Evolutionary conservation across 2,113 vertebrate species (phyloP), one percentile per base, ranked within the genome.

Genomic region (Ictalurus furcatus): DNA sequence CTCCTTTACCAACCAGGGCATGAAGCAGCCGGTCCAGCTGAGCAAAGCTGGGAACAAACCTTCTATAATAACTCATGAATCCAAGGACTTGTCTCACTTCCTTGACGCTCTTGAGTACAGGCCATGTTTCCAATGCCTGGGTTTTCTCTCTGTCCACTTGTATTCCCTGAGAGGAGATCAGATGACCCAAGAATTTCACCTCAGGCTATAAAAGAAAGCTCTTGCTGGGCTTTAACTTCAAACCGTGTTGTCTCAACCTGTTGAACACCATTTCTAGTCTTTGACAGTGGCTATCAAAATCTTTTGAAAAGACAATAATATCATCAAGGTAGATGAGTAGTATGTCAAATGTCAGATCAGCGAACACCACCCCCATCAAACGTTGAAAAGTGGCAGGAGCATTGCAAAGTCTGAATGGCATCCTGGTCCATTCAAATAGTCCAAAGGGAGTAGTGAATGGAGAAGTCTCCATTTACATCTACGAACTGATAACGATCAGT

Each of bases 221-320:
- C 21, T 91, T 91, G 13, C 54, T 89, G 5, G 82, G 88, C 8
- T 91, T 91, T 34, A 89, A 12, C 25, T 91, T 89, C 3, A 88
- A 40, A 3, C 90, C 81, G 17, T 91, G 85, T 14, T 81, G 17
- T 16, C 21, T 56, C 34, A 89, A n/a, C 13, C 59, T 34, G 1
- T 25, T 30, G 25, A 91, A 89, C 1, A 88, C 71, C 7, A 90
- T 30, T 16, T 88, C 83, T 25, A 91, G 52, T 14, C 54, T 80
- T 25, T 65, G 14, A 59, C 82, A 88, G 19, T 88, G 82, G 23
- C 34, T 73, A 0, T 85, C 58, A n/a, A 85, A 88, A 6, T 67
- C 56, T 17, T 44, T 2, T 0, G 34, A 88, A 40, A 88, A 78
- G 14, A 65, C 6, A 2, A 85, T 65, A 2, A 88, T 85, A 7